Conservation (phyloP, 1,140 invertebrate genomes). For the Drosophila subpulchrella region DNA sequence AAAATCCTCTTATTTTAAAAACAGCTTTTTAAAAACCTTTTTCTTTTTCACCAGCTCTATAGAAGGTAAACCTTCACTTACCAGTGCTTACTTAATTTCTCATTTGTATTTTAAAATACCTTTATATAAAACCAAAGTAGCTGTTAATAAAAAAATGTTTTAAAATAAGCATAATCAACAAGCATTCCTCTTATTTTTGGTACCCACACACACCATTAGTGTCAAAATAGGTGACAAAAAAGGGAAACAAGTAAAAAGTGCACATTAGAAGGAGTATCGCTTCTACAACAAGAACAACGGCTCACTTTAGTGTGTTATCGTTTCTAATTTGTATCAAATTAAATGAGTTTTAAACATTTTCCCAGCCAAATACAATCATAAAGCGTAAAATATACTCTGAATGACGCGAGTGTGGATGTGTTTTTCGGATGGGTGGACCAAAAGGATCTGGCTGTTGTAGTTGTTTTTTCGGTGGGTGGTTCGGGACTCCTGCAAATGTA, state of each 20-base stretch:
- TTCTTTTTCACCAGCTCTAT: too few relatives aligned
- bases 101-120: too few relatives aligned
- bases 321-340: conserved; percentile 77
- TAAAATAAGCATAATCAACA: conserved; percentile 1
- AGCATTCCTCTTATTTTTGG: conserved; percentile 1
- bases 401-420: conserved; percentile 16
- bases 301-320: conserved; percentile 59
- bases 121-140: too few relatives aligned
- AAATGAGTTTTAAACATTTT: conserved; percentile 74
- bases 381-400: conserved; percentile 54
- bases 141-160: neutral
- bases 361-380: conserved; percentile 58
- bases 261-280: neutral
- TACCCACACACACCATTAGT: conserved; percentile 14
- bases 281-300: conserved; percentile 20
- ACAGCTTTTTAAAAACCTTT: too few relatives aligned
- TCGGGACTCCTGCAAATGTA: conserved; percentile 63
- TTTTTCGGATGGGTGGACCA: conserved; percentile 15
- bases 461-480: conserved; percentile 12
- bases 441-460: conserved; percentile 18
- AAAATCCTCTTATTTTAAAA: too few relatives aligned
- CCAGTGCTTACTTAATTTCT: too few relatives aligned
- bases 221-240: conserved; percentile 23
- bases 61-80: too few relatives aligned
- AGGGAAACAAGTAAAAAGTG: neutral